These are phyloP conservation scores for Cinclus cinclus DNA, from an alignment of 2,113 vertebrate genomes.

Conservation along the genomic window DNA sequence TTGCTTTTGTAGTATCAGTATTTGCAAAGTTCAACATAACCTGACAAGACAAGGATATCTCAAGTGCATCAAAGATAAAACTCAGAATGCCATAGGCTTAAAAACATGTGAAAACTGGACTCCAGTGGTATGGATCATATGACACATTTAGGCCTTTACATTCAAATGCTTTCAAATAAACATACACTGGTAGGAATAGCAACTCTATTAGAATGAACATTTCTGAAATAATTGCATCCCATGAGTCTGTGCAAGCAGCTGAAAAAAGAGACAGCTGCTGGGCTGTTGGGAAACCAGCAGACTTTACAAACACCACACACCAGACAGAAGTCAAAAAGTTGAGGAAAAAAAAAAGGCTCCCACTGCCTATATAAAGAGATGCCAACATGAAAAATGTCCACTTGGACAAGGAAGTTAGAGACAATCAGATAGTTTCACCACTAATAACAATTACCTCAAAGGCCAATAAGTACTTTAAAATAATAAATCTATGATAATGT, in stretches of 20 bases:
- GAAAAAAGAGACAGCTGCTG: neutral
- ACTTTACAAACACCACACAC: neutral
- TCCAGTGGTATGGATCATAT: neutral
- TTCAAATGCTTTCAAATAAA: neutral
- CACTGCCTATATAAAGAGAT: neutral
- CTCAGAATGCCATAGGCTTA: neutral
- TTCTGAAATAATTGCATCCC: neutral
- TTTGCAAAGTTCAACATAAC: conserved; percentile 9
- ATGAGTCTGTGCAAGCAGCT: neutral
- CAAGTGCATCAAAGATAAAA: neutral
- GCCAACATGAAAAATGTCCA: rapidly evolving
- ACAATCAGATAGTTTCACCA: neutral
- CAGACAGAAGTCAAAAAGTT: neutral
- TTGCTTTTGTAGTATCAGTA: neutral
- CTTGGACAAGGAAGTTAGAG: neutral
- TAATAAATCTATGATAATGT: neutral
- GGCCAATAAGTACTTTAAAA: neutral
- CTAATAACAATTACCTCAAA: neutral
- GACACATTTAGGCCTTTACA: neutral
- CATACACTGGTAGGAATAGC: neutral
- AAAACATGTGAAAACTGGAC: neutral
- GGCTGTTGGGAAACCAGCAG: neutral
- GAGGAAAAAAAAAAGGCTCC: neutral
- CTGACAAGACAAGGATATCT: neutral
- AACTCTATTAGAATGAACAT: neutral